phyloP scores from a whole-genome alignment of 2,888 invertebrate species.

The Zootermopsis nevadensis region DNA sequence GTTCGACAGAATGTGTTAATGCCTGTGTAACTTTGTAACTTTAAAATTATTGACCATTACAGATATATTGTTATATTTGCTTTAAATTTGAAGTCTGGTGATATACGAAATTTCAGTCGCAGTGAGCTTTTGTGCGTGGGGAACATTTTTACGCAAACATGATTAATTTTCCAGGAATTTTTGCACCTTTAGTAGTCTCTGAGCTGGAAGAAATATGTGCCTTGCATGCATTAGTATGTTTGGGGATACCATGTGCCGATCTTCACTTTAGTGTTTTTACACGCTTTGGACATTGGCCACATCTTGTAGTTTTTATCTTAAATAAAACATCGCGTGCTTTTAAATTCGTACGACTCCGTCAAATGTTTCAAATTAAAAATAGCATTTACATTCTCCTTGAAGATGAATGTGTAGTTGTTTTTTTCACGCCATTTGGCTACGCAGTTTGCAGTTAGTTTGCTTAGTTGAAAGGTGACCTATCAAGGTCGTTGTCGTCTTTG shows the following conservation, averaged over 20 bases:
- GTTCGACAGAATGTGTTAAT: too few species aligned
- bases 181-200: background rate
- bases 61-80: too few species aligned
- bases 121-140: too few species aligned
- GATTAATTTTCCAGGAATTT: too few species aligned
- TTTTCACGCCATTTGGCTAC: background rate
- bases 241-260: background rate
- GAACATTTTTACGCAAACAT: too few species aligned
- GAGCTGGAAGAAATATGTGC: background rate
- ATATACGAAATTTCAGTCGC: too few species aligned
- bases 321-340: background rate
- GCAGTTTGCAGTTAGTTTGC: slow-evolving; percentile 14
- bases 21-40: too few species aligned
- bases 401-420: background rate
- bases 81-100: too few species aligned
- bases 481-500: background rate
- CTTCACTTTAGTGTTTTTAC: background rate
- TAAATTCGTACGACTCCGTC: background rate
- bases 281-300: background rate
- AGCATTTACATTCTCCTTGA: background rate
- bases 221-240: background rate
- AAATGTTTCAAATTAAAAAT: background rate
- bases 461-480: slow-evolving; percentile 1
- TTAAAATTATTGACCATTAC: too few species aligned
- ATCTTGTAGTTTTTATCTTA: background rate